A percentile compares a stretch with the other conserved stretches of the same genome.
Conservation (phyloP, 92 coral and sea anemone genomes). For the Nematostella vectensis region DNA sequence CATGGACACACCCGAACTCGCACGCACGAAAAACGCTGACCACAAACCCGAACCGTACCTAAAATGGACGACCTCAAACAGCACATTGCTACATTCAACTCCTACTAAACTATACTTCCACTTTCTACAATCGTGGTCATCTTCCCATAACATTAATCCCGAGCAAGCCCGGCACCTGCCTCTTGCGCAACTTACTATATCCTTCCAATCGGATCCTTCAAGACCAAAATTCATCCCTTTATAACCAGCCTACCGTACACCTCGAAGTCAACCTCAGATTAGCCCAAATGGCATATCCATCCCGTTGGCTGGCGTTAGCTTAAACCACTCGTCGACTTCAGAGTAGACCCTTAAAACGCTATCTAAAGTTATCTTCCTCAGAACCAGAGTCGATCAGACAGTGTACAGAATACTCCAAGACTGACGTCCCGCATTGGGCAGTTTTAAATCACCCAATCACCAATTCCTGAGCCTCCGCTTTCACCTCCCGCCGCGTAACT, state of each 20-base stretch:
- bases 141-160: neutral
- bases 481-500: neutral
- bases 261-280: neutral
- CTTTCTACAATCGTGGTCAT: neutral
- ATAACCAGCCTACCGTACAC: neutral
- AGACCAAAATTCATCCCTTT: neutral
- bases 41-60: too few species aligned
- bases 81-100: neutral
- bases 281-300: neutral
- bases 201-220: neutral
- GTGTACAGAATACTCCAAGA: too few species aligned
- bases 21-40: too few species aligned
- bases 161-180: neutral
- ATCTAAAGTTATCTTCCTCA: too few species aligned
- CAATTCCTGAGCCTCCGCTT: neutral
- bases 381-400: too few species aligned
- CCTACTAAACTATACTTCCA: neutral
- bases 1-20: too few species aligned
- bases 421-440: neutral
- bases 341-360: too few species aligned
- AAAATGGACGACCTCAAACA: neutral
- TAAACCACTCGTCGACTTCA: too few species aligned
- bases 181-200: conserved; percentile 1
- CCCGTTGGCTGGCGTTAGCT: too few species aligned
- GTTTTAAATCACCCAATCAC: neutral